Conservation (phyloP, 2,888 invertebrate species). For the Limulus polyphemus region DNA sequence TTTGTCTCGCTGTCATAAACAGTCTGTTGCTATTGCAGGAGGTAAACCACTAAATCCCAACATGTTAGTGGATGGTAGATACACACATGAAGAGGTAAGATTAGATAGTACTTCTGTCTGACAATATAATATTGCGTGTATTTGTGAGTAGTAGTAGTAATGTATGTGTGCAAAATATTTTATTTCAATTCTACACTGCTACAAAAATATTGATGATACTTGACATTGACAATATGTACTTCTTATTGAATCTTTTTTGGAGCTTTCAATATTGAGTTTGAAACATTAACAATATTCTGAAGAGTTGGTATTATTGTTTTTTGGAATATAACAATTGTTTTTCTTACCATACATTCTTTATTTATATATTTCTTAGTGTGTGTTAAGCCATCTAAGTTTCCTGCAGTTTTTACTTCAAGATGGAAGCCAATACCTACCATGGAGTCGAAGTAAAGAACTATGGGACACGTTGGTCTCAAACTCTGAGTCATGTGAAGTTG, state of each 20-base stretch:
- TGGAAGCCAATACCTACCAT: constrained; percentile 39
- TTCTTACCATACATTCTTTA: constrained; percentile 1
- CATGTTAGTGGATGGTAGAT: constrained; percentile 37
- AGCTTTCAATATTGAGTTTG: constrained; percentile 1
- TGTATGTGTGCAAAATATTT: too few species aligned
- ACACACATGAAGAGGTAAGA: constrained; percentile 39
- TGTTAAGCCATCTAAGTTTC: constrained; percentile 39
- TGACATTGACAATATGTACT: constrained; percentile 1
- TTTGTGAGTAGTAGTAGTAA: too few species aligned
- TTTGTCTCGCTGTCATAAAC: constrained; percentile 38
- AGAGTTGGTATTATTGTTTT: not conserved
- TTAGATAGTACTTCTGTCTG: not conserved
- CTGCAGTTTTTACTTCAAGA: constrained; percentile 41
- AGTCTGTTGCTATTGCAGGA: constrained; percentile 31
- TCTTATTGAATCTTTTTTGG: not conserved
- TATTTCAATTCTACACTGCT: too few species aligned
- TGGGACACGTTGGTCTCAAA: constrained; percentile 40
- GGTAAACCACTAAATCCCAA: constrained; percentile 30
- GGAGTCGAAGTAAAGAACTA: constrained; percentile 39
- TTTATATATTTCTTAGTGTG: constrained; percentile 32
- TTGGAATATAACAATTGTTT: not conserved
- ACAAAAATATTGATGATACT: not conserved
- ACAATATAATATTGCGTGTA: too few species aligned
- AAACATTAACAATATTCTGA: not conserved
- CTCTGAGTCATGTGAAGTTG: constrained; percentile 38